These are phyloP conservation scores for Pocota personata DNA, from an alignment of 2,888 invertebrate genomes.

Conservation along the genomic window DNA sequence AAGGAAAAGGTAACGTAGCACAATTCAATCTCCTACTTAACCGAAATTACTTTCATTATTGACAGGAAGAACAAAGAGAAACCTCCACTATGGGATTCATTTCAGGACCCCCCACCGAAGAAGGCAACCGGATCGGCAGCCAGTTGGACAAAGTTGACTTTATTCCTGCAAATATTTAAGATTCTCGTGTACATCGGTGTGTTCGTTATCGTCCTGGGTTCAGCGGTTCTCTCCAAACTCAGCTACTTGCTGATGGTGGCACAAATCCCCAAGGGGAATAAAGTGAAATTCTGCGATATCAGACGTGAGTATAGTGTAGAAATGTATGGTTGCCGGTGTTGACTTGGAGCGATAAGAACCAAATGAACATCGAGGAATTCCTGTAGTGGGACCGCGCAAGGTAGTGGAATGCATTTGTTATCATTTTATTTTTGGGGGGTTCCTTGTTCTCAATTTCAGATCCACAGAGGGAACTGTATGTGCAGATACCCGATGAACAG, in stretches of 20 bases:
- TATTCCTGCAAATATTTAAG: slow-evolving; percentile 86
- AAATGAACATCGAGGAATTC: slow-evolving; percentile 1
- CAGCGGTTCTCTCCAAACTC: slow-evolving; percentile 89
- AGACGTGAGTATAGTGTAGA: slow-evolving; percentile 76
- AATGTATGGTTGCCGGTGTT: background rate
- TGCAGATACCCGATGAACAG: slow-evolving; percentile 86
- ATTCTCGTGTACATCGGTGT: slow-evolving; percentile 87
- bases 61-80: slow-evolving; percentile 77
- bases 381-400: background rate
- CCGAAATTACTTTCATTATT: background rate
- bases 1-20: slow-evolving; percentile 37
- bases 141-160: slow-evolving; percentile 85
- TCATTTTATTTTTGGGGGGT: background rate
- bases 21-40: background rate
- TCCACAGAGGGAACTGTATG: slow-evolving; percentile 86
- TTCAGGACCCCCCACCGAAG: slow-evolving; percentile 88
- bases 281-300: slow-evolving; percentile 86
- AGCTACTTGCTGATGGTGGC: slow-evolving; percentile 89
- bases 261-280: slow-evolving; percentile 85
- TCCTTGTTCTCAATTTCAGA: slow-evolving; percentile 81
- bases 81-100: slow-evolving; percentile 90
- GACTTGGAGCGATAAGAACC: slow-evolving; percentile 29
- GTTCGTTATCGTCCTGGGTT: slow-evolving; percentile 86
- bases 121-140: slow-evolving; percentile 88
- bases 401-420: background rate